Conservation (phyloP, 1,140 invertebrate genomes). For the Macrocentrus cingulum region DNA sequence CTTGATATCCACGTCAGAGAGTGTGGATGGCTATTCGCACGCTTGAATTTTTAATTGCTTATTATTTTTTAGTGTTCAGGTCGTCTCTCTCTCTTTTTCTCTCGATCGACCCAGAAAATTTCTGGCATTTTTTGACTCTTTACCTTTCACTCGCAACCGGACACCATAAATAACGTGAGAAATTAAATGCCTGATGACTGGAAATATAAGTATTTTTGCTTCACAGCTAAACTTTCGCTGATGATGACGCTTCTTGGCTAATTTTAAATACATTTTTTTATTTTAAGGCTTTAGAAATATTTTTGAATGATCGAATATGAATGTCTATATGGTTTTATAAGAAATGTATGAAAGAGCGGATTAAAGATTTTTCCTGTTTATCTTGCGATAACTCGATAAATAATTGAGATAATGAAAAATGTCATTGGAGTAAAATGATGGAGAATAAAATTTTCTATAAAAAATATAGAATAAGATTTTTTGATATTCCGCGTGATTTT, state of each 20-base stretch:
- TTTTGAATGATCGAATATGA: too few species aligned
- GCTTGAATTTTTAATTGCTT: constrained; percentile 22
- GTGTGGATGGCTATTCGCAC: constrained; percentile 1
- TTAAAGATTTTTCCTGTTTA: too few species aligned
- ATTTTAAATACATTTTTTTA: too few species aligned
- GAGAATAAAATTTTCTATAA: too few species aligned
- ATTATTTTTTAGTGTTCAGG: constrained; percentile 20
- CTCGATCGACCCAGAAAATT: background rate
- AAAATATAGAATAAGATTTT: too few species aligned
- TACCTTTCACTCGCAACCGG: constrained; percentile 47
- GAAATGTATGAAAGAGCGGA: too few species aligned
- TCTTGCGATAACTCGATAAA: too few species aligned
- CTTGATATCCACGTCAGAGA: constrained; percentile 30
- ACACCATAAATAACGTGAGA: constrained; percentile 49
- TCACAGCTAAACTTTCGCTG: constrained; percentile 42
- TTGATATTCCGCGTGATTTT: too few species aligned
- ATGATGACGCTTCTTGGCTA: constrained; percentile 40
- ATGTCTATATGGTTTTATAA: too few species aligned
- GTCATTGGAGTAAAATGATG: too few species aligned
- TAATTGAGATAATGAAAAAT: too few species aligned
- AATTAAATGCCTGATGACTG: constrained; percentile 43
- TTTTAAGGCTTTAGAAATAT: too few species aligned
- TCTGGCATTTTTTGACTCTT: background rate
- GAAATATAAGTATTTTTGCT: constrained; percentile 35
- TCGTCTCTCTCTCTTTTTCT: background rate